Base-by-base conservation (phyloP, 92 coral and sea anemone species). In the Zoanthus sansibaricus region DNA sequence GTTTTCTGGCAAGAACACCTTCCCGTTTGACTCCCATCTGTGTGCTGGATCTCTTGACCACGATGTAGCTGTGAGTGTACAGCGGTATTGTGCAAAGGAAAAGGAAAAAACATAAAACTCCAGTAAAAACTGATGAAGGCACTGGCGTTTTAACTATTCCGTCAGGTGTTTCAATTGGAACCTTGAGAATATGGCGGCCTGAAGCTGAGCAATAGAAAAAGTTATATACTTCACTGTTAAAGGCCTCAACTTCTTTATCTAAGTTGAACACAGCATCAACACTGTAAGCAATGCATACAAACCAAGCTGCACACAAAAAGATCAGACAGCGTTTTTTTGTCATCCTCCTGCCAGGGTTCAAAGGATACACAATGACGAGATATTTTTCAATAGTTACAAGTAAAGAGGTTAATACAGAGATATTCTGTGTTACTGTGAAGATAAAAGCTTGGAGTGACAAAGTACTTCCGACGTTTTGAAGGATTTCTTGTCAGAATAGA, bases 341-440 rank as follows among this genome's bases (percentile, higher is more conserved):
- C 42, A 37, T 37, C 4, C 42, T 37, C 42, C 42, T 82, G 76
- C 44, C 82, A 78, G 89, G 58, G 0, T 77, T 25, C 16, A 52
- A 74, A 70, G 56, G 72, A 37, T 37, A 37, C 42, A 37, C 42
- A 37, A 37, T 37, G 4, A 37, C 42, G 42, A 37, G 42, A 37
- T 91, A 93, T 6, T 94, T 90, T 30, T 89, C 92, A 12, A 84
- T 42, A 13, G 92, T 37, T 37, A 37, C 3, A 2, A 37, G 42
- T 37, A 37, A 37, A 37, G 42, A 37, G 42, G 3, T 37, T 37
- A 93, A 85, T 18, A 91, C 85, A 14, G 96, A 83, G 17, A 91
- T 94, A 9, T 86, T 91, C 59, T 70, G 74, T 25, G 45, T 46
- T 3, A 70, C 74, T 25, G 14, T 21, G 45, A 70, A 70, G 74